phyloP scores from a whole-genome alignment of 2,888 invertebrate genomes.

The Diadegma fenestrale region DNA sequence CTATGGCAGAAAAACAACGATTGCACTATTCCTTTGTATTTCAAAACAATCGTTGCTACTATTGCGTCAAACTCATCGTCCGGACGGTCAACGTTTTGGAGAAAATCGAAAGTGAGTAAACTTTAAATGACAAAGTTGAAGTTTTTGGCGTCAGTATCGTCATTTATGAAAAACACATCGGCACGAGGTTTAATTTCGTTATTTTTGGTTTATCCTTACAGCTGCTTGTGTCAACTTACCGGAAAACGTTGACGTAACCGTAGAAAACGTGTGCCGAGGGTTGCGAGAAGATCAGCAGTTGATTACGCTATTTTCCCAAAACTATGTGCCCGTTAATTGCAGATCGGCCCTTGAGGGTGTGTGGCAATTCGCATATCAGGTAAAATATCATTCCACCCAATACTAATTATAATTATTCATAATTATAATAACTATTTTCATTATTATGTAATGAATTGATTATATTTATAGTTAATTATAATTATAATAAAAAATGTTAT shows the following conservation, averaged over 20 bases:
- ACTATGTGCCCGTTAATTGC: slow-evolving; percentile 95
- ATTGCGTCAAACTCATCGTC: slow-evolving; percentile 94
- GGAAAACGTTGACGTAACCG: slow-evolving; percentile 88
- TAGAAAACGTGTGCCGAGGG: slow-evolving; percentile 91
- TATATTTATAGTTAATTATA: not conserved
- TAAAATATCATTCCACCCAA: slow-evolving; percentile 68
- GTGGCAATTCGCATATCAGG: slow-evolving; percentile 97
- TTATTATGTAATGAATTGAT: no score
- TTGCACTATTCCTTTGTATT: slow-evolving; percentile 95
- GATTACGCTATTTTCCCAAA: slow-evolving; percentile 95
- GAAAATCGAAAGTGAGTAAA: slow-evolving; percentile 94
- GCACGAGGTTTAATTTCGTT: not conserved
- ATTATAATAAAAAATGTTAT: not conserved
- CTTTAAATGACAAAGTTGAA: no score
- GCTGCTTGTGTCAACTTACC: slow-evolving; percentile 91
- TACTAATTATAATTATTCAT: no score
- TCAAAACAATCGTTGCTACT: slow-evolving; percentile 89
- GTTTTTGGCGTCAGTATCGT: no score
- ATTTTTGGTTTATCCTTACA: slow-evolving; percentile 79
- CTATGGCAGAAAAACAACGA: slow-evolving; percentile 90
- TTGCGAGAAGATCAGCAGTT: slow-evolving; percentile 92
- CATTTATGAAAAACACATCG: no score
- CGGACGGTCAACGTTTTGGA: slow-evolving; percentile 95
- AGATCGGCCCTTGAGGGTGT: slow-evolving; percentile 97
- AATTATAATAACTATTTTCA: no score